Evolutionary conservation across 2,113 vertebrate genomes (phyloP), one percentile per base, ranked within the genome.

Genomic region (Pteronura brasiliensis): DNA sequence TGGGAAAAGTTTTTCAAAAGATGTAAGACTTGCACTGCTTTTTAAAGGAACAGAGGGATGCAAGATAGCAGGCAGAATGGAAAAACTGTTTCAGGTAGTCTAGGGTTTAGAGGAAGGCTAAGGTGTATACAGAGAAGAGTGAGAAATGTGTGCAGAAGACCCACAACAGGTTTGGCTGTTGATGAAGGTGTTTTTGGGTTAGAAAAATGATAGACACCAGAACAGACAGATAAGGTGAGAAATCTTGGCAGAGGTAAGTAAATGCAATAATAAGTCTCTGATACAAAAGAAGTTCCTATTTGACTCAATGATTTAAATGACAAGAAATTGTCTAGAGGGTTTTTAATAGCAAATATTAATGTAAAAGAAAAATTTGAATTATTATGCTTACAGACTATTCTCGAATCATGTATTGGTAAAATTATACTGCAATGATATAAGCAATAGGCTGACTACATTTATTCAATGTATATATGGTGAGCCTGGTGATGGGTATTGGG

Each of bases 281-380:
- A 42, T 76, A 34, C 6, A 2, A 69, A 23, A 57, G 23, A 76
- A 29, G 1, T 85, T 94, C 85, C 21, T 29, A 47, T 47, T 76
- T 89, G 42, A 85, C 39, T 90, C 52, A 69, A 27, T 39, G 31
- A 61, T n/a, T 67, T 27, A 27, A 86, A 92, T 76, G 8, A 29
- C 74, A 59, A 72, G 34, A 72, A 57, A 39, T 29, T 86, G 2
- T 21, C 77, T 72, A 67, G 23, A 71, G 36, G n/a, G 11, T 67
- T 96, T 97, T 83, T 93, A 83, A 34, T 79, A 67, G 18, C 14
- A 95, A 93, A 74, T 23, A 49, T 65, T 85, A 61, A 80, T 84
- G 6, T 17, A 88, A 90, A 93, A 90, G 42, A 96, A 86, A 94
- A 57, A 80, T 17, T 42, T 25, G 8, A 88, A 81, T 87, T 87